Conservation (phyloP, 2,113 vertebrate species). For the Thamnophis sirtalis region DNA sequence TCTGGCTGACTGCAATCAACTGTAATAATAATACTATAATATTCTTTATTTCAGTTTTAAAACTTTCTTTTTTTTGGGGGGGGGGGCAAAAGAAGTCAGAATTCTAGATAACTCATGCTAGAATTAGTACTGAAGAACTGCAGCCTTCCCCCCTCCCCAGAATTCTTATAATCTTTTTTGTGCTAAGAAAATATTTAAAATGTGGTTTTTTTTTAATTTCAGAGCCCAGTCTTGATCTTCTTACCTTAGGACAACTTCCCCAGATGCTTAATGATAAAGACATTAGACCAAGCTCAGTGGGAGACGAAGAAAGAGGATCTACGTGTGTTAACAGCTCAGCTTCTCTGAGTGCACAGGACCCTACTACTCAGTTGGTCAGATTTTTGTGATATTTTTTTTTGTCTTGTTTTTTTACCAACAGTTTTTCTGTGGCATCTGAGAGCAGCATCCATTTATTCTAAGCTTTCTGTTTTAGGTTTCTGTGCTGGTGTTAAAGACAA, state of each 20-base stretch:
- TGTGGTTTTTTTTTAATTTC: conserved; percentile 33
- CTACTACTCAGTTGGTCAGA: conserved; percentile 77
- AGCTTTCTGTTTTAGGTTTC: conserved; percentile 74
- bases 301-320: conserved; percentile 70
- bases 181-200: not conserved
- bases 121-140: not conserved
- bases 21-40: not conserved
- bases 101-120: not conserved
- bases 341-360: conserved; percentile 80
- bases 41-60: not conserved
- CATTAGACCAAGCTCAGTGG: conserved; percentile 67
- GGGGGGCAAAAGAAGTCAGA: not conserved
- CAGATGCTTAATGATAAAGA: conserved; percentile 34
- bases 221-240: conserved; percentile 82
- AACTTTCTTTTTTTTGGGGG: not conserved
- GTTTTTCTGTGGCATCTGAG: not conserved
- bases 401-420: not conserved
- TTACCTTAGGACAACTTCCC: conserved; percentile 64
- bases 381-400: not conserved
- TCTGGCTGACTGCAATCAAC: not conserved
- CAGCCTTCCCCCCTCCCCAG: not conserved
- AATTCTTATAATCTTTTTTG: not conserved
- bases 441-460: not conserved
- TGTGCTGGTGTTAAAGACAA: conserved; percentile 80
- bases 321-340: conserved; percentile 82